Conservation (phyloP, 2,113 vertebrate species). For the Catagonus wagneri region DNA sequence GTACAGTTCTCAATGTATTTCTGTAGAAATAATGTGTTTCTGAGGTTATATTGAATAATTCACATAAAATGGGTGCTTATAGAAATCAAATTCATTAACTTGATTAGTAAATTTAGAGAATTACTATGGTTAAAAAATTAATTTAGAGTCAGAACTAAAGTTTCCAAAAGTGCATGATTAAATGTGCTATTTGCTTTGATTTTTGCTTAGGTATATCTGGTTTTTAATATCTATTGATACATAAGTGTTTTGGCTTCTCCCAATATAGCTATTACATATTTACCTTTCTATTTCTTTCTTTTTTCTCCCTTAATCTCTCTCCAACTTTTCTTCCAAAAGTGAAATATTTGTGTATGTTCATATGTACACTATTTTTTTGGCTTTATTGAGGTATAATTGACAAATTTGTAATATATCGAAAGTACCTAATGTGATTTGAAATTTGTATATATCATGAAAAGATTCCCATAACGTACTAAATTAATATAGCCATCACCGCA, state of each 20-base stretch:
- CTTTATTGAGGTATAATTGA: neutral
- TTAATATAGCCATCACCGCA: neutral
- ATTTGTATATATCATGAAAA: neutral
- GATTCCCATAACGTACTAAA: neutral
- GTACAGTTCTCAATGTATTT: neutral
- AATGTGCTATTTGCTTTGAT: neutral
- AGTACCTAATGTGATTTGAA: neutral
- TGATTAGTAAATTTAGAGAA: conserved; percentile 21
- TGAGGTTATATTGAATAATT: neutral
- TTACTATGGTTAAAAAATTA: neutral
- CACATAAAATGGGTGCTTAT: neutral
- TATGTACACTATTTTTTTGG: neutral
- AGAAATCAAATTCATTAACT: neutral
- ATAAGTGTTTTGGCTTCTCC: neutral
- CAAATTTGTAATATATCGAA: neutral
- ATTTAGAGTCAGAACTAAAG: neutral
- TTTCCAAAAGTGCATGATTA: neutral
- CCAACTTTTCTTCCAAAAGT: neutral
- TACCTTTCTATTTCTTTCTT: neutral
- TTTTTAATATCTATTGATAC: neutral
- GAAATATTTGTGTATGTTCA: neutral
- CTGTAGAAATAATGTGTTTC: neutral
- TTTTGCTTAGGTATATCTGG: neutral
- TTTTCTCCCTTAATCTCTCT: neutral
- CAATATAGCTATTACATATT: neutral